Conservation (phyloP, 2,888 invertebrate species). For the Colletes collaris region DNA sequence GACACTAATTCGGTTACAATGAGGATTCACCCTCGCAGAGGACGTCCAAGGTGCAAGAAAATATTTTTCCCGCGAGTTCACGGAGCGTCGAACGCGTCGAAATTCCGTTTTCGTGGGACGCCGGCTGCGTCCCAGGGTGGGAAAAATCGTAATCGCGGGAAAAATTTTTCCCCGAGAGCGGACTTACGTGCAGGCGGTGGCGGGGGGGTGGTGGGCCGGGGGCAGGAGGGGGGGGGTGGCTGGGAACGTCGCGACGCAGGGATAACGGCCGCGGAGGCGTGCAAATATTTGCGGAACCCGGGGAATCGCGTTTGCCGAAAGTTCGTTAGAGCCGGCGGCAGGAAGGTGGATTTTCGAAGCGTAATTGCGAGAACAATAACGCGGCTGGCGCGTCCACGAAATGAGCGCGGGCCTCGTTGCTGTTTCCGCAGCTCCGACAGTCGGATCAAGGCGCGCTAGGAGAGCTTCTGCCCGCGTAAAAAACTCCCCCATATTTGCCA, state of each 20-base stretch:
- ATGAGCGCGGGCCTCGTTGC: conserved; percentile 40
- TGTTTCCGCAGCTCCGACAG: conserved; percentile 1
- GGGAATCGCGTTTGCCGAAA: conserved; percentile 56
- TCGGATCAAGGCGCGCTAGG: background rate
- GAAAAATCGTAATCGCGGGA: conserved; percentile 38
- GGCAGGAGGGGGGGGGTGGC: background rate
- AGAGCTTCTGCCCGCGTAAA: too few species aligned
- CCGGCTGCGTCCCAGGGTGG: background rate
- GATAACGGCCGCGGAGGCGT: conserved; percentile 44
- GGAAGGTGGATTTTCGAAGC: conserved; percentile 59
- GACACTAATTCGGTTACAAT: too few species aligned
- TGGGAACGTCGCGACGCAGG: conserved; percentile 37
- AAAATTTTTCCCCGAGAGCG: conserved; percentile 29
- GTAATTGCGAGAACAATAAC: conserved; percentile 66
- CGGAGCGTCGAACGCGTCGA: too few species aligned
- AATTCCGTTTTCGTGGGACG: too few species aligned
- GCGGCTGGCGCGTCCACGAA: conserved; percentile 49
- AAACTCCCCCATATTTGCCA: too few species aligned
- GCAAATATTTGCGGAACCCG: conserved; percentile 58
- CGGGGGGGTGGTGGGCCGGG: background rate
- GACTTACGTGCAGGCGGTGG: conserved; percentile 12
- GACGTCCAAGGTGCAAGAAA: too few species aligned
- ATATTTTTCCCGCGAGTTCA: too few species aligned
- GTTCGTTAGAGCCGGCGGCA: conserved; percentile 57
- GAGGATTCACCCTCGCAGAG: too few species aligned